These are phyloP conservation scores for Heliconius erato DNA, from an alignment of 2,888 invertebrate genomes.

Conservation along the genomic window DNA sequence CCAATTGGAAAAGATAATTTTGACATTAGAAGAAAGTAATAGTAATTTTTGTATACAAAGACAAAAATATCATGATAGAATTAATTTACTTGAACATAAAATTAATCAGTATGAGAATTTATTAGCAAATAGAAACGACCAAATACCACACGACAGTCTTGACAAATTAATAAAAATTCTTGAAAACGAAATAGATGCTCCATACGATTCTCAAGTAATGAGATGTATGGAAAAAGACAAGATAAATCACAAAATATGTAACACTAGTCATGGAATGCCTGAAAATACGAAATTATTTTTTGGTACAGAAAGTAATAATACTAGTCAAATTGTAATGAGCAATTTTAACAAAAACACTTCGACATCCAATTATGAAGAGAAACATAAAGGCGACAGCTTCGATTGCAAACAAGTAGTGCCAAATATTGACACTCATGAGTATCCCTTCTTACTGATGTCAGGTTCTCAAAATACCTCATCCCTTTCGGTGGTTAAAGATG, in stretches of 20 bases:
- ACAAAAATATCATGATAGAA: slow-evolving; percentile 69
- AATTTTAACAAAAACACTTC: slow-evolving; percentile 65
- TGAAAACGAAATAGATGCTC: slow-evolving; percentile 73
- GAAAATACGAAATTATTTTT: slow-evolving; percentile 53
- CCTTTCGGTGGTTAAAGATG: slow-evolving; percentile 18
- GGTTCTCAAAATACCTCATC: slow-evolving; percentile 49
- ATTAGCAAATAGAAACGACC: slow-evolving; percentile 57
- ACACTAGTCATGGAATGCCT: slow-evolving; percentile 45
- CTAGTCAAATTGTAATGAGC: slow-evolving; percentile 64
- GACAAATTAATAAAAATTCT: slow-evolving; percentile 76
- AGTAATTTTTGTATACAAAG: slow-evolving; percentile 63
- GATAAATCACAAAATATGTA: slow-evolving; percentile 48
- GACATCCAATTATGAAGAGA: slow-evolving; percentile 58
- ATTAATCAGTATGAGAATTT: slow-evolving; percentile 64
- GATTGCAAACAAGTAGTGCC: slow-evolving; percentile 66
- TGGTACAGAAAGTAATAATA: slow-evolving; percentile 56
- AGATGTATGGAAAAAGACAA: slow-evolving; percentile 45
- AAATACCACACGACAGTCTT: slow-evolving; percentile 66
- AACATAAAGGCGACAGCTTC: slow-evolving; percentile 61
- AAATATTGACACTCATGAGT: slow-evolving; percentile 64
- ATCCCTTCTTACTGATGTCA: slow-evolving; percentile 48
- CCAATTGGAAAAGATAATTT: slow-evolving; percentile 75
- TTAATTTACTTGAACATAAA: slow-evolving; percentile 65
- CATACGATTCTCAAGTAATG: slow-evolving; percentile 56
- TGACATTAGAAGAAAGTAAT: slow-evolving; percentile 73